These are phyloP conservation scores for Heliconius ismenius DNA, from an alignment of 2,888 invertebrate species.

Conservation along the genomic window DNA sequence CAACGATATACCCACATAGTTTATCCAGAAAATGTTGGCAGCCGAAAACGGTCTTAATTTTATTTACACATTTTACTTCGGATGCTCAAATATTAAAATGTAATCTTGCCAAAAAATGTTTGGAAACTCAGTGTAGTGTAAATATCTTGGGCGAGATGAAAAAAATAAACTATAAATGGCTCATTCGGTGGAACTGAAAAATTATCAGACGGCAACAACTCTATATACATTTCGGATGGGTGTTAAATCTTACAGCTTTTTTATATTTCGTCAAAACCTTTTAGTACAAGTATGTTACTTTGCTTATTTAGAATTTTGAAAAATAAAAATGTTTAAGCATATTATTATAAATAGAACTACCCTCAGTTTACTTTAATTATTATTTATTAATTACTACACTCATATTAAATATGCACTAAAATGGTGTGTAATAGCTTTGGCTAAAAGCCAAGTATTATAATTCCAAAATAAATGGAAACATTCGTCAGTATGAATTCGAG, in stretches of 20 bases:
- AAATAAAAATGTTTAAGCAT: neutral
- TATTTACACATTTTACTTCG: conserved; percentile 32
- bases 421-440: no score
- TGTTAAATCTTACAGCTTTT: conserved; percentile 12
- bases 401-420: neutral
- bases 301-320: conserved; percentile 1
- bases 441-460: no score
- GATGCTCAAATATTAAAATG: conserved; percentile 41
- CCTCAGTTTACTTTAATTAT: neutral
- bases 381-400: neutral
- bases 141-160: conserved; percentile 2
- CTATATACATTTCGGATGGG: conserved; percentile 18
- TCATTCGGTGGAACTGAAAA: neutral
- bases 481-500: no score
- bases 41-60: conserved; percentile 38
- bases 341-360: neutral
- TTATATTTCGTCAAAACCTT: conserved; percentile 12
- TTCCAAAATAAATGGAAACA: no score
- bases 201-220: neutral
- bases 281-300: conserved; percentile 8
- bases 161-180: conserved; percentile 16
- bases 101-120: conserved; percentile 39
- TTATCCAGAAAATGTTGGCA: conserved; percentile 37
- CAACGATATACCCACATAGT: conserved; percentile 24
- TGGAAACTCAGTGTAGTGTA: conserved; percentile 1